Conservation (phyloP, 2,888 invertebrate species). For the Linnaemya tessellans region DNA sequence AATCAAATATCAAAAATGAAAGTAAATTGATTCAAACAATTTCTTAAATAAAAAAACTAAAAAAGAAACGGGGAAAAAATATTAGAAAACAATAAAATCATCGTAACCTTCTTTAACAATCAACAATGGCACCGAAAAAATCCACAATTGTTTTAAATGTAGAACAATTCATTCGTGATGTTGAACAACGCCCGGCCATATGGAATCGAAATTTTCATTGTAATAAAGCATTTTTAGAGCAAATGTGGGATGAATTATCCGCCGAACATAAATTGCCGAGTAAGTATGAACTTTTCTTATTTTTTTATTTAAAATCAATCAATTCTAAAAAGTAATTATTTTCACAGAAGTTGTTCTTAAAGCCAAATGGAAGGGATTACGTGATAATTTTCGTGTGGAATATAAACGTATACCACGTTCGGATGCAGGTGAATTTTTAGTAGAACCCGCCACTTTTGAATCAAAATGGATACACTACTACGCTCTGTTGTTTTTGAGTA, state of each 20-base stretch:
- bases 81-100: slow-evolving; percentile 5
- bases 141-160: slow-evolving; percentile 82
- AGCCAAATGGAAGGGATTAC: slow-evolving; percentile 83
- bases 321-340: background rate
- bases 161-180: slow-evolving; percentile 83
- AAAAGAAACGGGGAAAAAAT: background rate
- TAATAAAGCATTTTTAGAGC: slow-evolving; percentile 83
- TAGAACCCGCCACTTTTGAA: slow-evolving; percentile 82
- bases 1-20: background rate
- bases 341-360: slow-evolving; percentile 82
- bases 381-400: slow-evolving; percentile 83
- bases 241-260: slow-evolving; percentile 83
- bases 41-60: background rate
- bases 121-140: slow-evolving; percentile 81
- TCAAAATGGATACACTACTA: slow-evolving; percentile 83
- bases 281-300: slow-evolving; percentile 75
- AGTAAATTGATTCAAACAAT: background rate
- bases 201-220: slow-evolving; percentile 84
- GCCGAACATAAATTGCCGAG: slow-evolving; percentile 82
- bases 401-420: slow-evolving; percentile 83
- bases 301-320: background rate
- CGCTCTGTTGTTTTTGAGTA: slow-evolving; percentile 82
- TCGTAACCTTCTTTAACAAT: slow-evolving; percentile 8
- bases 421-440: slow-evolving; percentile 81
- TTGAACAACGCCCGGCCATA: slow-evolving; percentile 83